Conservation (phyloP, 1,140 invertebrate genomes). For the Chlorops oryzae region DNA sequence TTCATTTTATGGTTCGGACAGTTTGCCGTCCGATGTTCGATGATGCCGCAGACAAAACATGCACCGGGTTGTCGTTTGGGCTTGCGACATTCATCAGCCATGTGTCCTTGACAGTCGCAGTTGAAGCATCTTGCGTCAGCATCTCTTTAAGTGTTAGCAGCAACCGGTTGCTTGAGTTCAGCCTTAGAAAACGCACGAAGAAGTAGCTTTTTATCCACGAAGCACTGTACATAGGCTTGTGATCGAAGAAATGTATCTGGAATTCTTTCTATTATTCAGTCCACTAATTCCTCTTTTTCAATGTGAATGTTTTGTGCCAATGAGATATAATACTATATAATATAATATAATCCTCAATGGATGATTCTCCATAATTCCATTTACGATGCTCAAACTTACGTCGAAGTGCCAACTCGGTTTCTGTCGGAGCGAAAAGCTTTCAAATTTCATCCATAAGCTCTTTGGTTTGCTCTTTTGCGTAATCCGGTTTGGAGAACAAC, state of each 20-base stretch:
- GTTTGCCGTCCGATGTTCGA: too few relatives aligned
- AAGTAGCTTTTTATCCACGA: background rate
- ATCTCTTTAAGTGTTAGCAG: too few relatives aligned
- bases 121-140: too few relatives aligned
- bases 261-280: slow-evolving; percentile 35
- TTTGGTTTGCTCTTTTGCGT: background rate
- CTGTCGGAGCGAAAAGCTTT: background rate
- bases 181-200: background rate
- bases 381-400: slow-evolving; percentile 23
- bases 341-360: slow-evolving; percentile 24
- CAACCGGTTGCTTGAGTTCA: background rate
- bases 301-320: slow-evolving; percentile 26
- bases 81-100: too few relatives aligned
- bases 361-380: slow-evolving; percentile 24
- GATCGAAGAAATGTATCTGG: background rate
- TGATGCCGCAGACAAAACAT: too few relatives aligned
- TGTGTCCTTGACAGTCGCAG: too few relatives aligned
- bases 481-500: background rate
- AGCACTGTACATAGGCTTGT: background rate
- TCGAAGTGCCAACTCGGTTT: background rate
- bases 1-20: too few relatives aligned
- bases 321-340: slow-evolving; percentile 28
- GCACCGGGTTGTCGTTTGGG: too few relatives aligned
- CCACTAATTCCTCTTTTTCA: slow-evolving; percentile 21
- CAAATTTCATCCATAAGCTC: background rate